Percentiles rank a stretch among this genome's conserved stretches.
These are phyloP conservation scores for Coregonus suidteri DNA, from an alignment of 2,797 vertebrate species.

Conservation along the genomic window DNA sequence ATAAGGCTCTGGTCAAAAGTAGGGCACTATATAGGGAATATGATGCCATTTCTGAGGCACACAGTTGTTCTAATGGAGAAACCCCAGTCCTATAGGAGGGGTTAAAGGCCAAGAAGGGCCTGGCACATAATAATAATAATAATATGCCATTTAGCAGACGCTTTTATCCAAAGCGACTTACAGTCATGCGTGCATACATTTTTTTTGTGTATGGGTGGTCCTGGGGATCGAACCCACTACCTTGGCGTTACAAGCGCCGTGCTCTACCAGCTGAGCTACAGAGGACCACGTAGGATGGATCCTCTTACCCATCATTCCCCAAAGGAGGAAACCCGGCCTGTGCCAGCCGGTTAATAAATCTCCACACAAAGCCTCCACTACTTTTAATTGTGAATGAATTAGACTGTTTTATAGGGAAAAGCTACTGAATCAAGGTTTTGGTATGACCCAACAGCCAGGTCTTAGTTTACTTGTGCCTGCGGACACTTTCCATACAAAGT, in stretches of 20 bases:
- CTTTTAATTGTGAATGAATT: slow-evolving; percentile 76
- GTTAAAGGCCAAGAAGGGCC: slow-evolving; percentile 48
- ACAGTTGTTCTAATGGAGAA: not conserved
- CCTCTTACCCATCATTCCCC: slow-evolving; percentile 71
- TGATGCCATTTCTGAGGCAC: not conserved
- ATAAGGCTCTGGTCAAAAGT: no score
- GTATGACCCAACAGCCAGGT: not conserved
- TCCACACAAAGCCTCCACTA: slow-evolving; percentile 72
- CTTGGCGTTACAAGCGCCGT: no score
- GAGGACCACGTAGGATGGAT: slow-evolving; percentile 37
- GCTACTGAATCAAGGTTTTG: not conserved
- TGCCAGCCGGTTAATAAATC: slow-evolving; percentile 74
- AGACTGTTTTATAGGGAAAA: slow-evolving; percentile 21
- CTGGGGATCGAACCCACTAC: no score
- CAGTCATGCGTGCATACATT: no score
- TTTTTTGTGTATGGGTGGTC: no score
- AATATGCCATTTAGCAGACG: no score
- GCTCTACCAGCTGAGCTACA: no score
- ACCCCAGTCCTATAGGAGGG: not conserved
- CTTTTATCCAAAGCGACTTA: no score
- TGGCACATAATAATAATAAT: slow-evolving; percentile 39
- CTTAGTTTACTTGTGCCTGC: not conserved
- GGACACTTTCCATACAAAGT: not conserved
- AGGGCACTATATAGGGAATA: no score
- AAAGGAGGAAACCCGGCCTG: slow-evolving; percentile 71